These are phyloP conservation scores for Diaprepes abbreviatus DNA, from an alignment of 2,888 invertebrate species.

Conservation along the genomic window DNA sequence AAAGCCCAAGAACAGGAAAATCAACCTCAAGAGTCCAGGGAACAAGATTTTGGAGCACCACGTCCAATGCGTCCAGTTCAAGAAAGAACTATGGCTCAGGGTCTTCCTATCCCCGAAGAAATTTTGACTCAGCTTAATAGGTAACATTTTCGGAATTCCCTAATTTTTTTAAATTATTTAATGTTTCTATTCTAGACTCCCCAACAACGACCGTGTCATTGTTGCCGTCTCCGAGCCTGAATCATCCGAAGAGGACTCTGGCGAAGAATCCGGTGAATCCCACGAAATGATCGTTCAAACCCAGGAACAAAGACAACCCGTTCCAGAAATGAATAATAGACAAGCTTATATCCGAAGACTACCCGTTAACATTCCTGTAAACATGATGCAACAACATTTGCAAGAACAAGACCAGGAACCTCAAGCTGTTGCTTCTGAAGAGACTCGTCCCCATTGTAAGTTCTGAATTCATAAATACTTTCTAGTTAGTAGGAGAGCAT, in stretches of 20 bases:
- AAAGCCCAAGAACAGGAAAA: slow-evolving; percentile 57
- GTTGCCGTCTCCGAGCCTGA: slow-evolving; percentile 63
- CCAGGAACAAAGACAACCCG: slow-evolving; percentile 36
- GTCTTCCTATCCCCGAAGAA: slow-evolving; percentile 67
- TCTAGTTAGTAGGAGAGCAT: too few relatives aligned
- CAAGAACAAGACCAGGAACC: slow-evolving; percentile 66
- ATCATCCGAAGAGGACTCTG: slow-evolving; percentile 47
- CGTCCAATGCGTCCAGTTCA: slow-evolving; percentile 17
- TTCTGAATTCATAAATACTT: too few relatives aligned
- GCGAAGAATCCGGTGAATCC: slow-evolving; percentile 34
- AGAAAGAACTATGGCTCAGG: slow-evolving; percentile 29
- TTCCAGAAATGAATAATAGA: slow-evolving; percentile 64
- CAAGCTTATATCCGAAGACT: slow-evolving; percentile 65
- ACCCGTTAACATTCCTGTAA: slow-evolving; percentile 66
- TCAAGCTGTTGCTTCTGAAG: slow-evolving; percentile 70
- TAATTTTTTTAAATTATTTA: too few relatives aligned
- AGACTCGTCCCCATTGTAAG: slow-evolving; percentile 84
- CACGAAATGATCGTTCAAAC: slow-evolving; percentile 26
- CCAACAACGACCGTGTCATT: slow-evolving; percentile 63
- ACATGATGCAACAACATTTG: slow-evolving; percentile 63
- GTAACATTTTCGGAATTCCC: too few relatives aligned
- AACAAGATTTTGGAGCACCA: slow-evolving; percentile 14
- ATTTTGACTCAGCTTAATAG: slow-evolving; percentile 66
- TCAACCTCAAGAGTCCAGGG: slow-evolving; percentile 36
- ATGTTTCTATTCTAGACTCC: slow-evolving; percentile 53